Evolutionary conservation across 2,113 vertebrate species (phyloP).

Genomic region (Dolichallabes microphthalmus): DNA sequence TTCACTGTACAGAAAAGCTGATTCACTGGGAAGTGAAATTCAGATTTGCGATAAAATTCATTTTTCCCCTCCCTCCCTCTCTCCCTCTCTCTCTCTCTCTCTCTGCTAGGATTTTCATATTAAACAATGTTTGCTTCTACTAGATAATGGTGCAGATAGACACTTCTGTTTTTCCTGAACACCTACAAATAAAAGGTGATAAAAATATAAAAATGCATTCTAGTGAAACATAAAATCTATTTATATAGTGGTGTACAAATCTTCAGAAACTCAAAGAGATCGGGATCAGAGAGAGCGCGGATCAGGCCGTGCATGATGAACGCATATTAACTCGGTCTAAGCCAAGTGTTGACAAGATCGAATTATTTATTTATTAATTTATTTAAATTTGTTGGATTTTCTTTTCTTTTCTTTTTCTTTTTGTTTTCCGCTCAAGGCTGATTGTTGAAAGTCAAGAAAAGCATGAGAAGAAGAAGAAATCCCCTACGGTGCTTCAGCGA

Average conservation of each 20-base stretch:
- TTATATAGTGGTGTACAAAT: neutral
- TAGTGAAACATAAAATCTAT: neutral
- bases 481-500: neutral
- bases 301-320: neutral
- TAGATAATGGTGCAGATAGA: neutral
- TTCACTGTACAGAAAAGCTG: neutral
- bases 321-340: neutral
- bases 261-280: neutral
- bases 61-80: neutral
- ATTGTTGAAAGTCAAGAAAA: conserved; percentile 11
- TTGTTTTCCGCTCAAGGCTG: conserved; percentile 21
- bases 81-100: too few species aligned
- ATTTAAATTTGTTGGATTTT: neutral
- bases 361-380: neutral
- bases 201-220: too few species aligned
- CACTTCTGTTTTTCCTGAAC: neutral
- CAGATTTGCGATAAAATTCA: neutral
- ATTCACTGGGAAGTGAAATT: neutral
- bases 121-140: neutral
- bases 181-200: neutral
- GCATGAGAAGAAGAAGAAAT: neutral
- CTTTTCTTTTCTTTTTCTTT: neutral
- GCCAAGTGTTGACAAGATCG: neutral
- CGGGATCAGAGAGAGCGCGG: neutral
- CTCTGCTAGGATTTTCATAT: neutral